Evolutionary conservation across 2,797 vertebrate species (phyloP), one percentile per base, ranked within the genome.

Genomic region (Ptychobarbus kaznakovi): DNA sequence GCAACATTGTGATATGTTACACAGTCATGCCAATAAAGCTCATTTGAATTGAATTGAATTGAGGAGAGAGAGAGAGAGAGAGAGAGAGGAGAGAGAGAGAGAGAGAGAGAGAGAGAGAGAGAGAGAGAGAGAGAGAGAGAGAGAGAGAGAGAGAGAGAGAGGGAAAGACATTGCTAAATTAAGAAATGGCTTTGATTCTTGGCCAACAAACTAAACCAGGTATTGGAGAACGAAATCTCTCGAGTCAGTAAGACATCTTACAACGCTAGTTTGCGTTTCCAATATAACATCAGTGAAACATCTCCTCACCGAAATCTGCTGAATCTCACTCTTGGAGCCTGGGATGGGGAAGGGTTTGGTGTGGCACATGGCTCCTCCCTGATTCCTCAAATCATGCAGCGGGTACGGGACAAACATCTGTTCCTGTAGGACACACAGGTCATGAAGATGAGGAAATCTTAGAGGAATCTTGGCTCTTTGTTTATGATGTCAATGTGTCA

Each of bases 301-400:
- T 80, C 46, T 80, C 82, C 94, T 93, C 81, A 95, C 95, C 83
- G 93, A 95, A 86, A 95, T 93, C 87, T 94, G 93, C 61, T 95
- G 94, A 88, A 95, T 92, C 91, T 95, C 95, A 84, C 89, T 93
- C 85, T 91, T 95, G 90, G 95, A 93, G 86, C 91, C 93, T 44
- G 93, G 93, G 79, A 94, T 90, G 13, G 92, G 90, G 82, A 95
- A 90, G n/a, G 91, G 82, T 87, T 93, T 95, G 69, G 92, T 94
- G 88, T 93, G 89, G 87, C 95, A 96, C 0, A 78, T 6, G 63
- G 90, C 91, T 68, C 92, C 91, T 11, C 85, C 92, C 86, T 91
- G 93, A 91, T 92, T 95, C 70, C 87, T 93, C 90, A 95, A 93
- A 49, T 91, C 83, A 38, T 89, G 90, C 73, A 93, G n/a, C 3